Conservation (phyloP, 2,888 invertebrate genomes). For the Leptothorax acervorum region DNA sequence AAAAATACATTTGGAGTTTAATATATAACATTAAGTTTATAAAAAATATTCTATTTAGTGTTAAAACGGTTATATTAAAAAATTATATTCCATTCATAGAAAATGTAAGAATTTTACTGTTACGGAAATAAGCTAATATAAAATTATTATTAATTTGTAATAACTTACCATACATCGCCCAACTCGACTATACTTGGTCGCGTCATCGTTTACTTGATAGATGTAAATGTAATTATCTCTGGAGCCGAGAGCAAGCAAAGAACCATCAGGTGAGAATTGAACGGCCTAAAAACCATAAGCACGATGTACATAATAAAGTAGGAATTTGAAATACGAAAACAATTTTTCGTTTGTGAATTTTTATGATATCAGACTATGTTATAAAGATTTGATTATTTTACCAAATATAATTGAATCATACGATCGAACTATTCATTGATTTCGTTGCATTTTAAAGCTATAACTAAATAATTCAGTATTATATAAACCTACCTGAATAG, state of each 20-base stretch:
- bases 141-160: background rate
- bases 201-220: conserved; percentile 93
- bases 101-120: background rate
- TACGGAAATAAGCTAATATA: background rate
- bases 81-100: background rate
- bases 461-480: background rate
- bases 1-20: background rate
- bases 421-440: background rate
- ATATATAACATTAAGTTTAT: conserved; percentile 2
- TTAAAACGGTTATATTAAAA: background rate
- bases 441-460: background rate
- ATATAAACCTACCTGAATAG: conserved; percentile 85
- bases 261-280: conserved; percentile 93
- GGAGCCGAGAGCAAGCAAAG: conserved; percentile 93
- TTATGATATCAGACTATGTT: background rate
- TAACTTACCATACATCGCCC: conserved; percentile 94
- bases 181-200: conserved; percentile 92
- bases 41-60: conserved; percentile 7
- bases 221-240: conserved; percentile 96
- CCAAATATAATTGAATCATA: background rate
- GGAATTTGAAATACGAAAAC: background rate
- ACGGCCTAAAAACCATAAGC: conserved; percentile 88
- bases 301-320: background rate
- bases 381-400: conserved; percentile 6
- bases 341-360: background rate